Evolutionary conservation across 23 tunicate genomes (phyloP).

Genomic region (Phallusia fumigata): DNA sequence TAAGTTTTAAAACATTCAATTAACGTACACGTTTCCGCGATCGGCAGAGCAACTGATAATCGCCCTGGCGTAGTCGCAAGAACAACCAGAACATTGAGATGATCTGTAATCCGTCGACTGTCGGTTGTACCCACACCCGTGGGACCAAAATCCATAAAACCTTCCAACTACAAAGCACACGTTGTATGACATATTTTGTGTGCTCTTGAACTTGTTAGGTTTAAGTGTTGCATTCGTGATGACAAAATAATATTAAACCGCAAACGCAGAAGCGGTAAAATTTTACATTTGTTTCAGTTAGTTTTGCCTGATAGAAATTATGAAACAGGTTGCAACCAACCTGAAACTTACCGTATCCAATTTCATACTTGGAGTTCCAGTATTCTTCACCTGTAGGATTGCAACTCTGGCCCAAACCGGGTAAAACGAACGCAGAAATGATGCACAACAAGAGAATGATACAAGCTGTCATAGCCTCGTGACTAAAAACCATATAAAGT

Average conservation of each 20-base stretch:
- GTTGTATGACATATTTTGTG: too few relatives aligned
- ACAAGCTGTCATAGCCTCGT: too few relatives aligned
- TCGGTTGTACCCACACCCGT: neutral
- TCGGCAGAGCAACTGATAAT: neutral
- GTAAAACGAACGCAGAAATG: too few relatives aligned
- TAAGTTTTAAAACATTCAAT: neutral
- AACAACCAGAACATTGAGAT: neutral
- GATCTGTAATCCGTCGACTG: neutral
- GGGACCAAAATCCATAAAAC: conserved; percentile 3
- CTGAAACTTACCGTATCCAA: neutral
- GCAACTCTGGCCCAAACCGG: too few relatives aligned
- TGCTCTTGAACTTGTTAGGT: too few relatives aligned
- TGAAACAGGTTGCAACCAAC: neutral
- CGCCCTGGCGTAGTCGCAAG: neutral
- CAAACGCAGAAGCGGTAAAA: too few relatives aligned
- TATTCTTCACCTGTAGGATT: neutral
- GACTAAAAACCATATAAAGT: too few relatives aligned
- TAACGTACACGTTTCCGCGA: neutral
- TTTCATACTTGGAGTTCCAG: neutral
- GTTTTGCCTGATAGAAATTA: too few relatives aligned
- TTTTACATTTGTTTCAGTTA: too few relatives aligned
- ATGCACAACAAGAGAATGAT: too few relatives aligned
- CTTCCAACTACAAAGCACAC: neutral
- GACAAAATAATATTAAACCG: too few relatives aligned
- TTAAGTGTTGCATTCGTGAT: too few relatives aligned